A percentile compares a stretch with the other conserved stretches of the same genome.
phyloP scores from a whole-genome alignment of 2,888 invertebrate species.

The Volucella inanis region DNA sequence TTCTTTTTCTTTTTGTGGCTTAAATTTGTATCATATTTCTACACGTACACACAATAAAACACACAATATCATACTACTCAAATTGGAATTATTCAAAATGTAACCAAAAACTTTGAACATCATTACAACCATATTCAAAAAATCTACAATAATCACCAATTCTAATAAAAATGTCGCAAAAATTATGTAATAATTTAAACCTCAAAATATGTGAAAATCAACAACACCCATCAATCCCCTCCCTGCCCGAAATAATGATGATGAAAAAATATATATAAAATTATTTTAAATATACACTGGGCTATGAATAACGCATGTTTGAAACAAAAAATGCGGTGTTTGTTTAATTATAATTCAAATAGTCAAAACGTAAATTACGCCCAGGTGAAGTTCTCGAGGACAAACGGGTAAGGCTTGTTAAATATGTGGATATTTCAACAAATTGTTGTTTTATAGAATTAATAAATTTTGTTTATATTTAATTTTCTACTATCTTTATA shows the following conservation, averaged over 20 bases:
- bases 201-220: constrained; percentile 31
- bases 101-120: constrained; percentile 31
- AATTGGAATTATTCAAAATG: constrained; percentile 61
- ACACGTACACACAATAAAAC: constrained; percentile 70
- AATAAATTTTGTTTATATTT: constrained; percentile 11
- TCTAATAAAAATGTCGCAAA: constrained; percentile 36
- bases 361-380: constrained; percentile 86
- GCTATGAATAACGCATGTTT: constrained; percentile 23
- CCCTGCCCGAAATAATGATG: neutral
- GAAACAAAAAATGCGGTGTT: constrained; percentile 76
- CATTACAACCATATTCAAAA: constrained; percentile 54
- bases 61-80: constrained; percentile 72
- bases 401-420: constrained; percentile 90
- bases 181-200: constrained; percentile 26
- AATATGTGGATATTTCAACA: too few species aligned
- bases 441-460: constrained; percentile 15
- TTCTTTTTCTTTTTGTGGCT: constrained; percentile 58
- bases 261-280: neutral
- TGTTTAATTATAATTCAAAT: constrained; percentile 27
- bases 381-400: constrained; percentile 97
- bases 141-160: constrained; percentile 65
- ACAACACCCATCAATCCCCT: constrained; percentile 22
- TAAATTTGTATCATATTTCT: constrained; percentile 64
- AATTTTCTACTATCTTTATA: constrained; percentile 33
- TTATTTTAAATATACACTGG: neutral